Conservation (phyloP, 2,113 vertebrate species). For the Eretmochelys imbricata region DNA sequence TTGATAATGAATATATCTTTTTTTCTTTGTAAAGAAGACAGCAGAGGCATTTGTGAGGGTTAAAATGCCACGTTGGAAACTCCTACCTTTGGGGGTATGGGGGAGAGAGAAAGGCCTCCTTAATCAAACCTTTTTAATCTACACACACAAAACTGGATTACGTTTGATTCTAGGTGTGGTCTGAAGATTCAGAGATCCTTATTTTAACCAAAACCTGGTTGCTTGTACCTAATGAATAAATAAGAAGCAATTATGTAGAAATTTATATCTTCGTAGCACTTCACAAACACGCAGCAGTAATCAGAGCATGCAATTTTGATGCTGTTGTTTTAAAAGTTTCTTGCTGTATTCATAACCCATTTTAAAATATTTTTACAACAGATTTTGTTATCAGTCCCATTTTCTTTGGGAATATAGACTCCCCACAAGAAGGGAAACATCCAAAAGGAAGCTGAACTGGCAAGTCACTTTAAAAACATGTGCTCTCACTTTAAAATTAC, state of each 20-base stretch:
- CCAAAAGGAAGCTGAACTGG: not conserved
- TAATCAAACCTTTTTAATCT: not conserved
- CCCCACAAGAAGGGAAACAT: not conserved
- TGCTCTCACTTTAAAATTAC: not conserved
- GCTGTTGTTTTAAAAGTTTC: not conserved
- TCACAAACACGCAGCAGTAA: not conserved
- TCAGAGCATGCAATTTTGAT: not conserved
- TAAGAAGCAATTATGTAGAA: not conserved
- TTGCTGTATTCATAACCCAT: not conserved
- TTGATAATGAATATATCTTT: too few species aligned
- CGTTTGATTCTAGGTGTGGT: not conserved
- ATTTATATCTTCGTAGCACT: not conserved
- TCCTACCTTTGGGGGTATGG: fast-evolving
- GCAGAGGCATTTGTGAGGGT: not conserved
- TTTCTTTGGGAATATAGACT: not conserved
- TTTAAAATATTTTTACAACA: not conserved
- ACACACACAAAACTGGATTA: not conserved
- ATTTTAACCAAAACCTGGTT: not conserved
- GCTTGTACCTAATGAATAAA: not conserved
- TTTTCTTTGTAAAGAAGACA: too few species aligned
- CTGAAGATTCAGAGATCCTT: not conserved
- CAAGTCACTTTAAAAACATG: not conserved
- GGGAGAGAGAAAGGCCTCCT: not conserved
- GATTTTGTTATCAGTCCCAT: not conserved
- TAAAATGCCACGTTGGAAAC: not conserved